phyloP scores from a whole-genome alignment of 2,888 invertebrate species.

The Phortica magna region DNA sequence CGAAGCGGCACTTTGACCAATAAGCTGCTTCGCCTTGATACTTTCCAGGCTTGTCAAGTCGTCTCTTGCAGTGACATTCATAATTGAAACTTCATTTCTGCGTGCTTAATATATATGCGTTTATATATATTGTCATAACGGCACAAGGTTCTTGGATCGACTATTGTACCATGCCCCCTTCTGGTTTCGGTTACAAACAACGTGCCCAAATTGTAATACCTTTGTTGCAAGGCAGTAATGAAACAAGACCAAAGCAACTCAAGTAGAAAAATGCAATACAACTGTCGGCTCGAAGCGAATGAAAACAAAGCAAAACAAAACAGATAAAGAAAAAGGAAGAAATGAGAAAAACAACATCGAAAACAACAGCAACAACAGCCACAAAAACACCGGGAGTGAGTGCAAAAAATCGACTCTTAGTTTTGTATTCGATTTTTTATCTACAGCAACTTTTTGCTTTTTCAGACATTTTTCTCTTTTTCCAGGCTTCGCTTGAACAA shows the following conservation, averaged over 20 bases:
- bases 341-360: conserved; percentile 49
- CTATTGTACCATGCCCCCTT: too few species aligned
- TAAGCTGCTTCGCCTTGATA: too few species aligned
- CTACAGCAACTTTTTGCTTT: conserved; percentile 51
- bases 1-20: too few species aligned
- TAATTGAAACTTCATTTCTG: too few species aligned
- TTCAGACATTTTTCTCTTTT: conserved; percentile 50
- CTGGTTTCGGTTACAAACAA: too few species aligned
- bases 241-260: conserved; percentile 51
- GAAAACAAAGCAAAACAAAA: conserved; percentile 45
- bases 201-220: too few species aligned
- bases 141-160: too few species aligned
- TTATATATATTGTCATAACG: too few species aligned
- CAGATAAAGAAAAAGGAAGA: conserved; percentile 44
- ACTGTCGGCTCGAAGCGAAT: conserved; percentile 44
- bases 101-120: too few species aligned
- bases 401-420: conserved; percentile 55
- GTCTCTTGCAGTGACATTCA: too few species aligned
- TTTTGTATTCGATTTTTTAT: conserved; percentile 28
- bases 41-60: too few species aligned
- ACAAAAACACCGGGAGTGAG: conserved; percentile 55
- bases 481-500: conserved; percentile 18
- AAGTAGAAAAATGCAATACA: conserved; percentile 72
- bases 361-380: conserved; percentile 29
- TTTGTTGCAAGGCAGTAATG: too few species aligned